Percentiles rank a stretch among this genome's conserved stretches.
Evolutionary conservation across 2,888 invertebrate species (phyloP).

Genomic region (Protophormia terraenovae): DNA sequence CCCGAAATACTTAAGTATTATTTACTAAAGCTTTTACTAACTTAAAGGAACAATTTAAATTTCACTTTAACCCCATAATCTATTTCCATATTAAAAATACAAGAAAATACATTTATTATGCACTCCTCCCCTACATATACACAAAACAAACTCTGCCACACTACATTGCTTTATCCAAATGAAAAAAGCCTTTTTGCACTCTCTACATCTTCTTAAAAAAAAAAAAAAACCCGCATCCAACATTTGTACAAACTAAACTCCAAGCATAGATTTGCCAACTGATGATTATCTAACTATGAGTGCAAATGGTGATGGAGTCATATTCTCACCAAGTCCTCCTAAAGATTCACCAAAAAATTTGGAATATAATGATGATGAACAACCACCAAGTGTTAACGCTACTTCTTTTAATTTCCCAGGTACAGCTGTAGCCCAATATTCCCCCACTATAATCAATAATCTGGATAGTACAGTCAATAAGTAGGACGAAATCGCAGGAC

Average conservation of each 20-base stretch:
- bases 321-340: constrained; percentile 80
- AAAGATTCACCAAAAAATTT: constrained; percentile 70
- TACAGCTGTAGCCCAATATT: constrained; percentile 72
- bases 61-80: constrained; percentile 25
- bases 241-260: constrained; percentile 39
- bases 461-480: constrained; percentile 77
- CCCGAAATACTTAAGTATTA: constrained; percentile 79
- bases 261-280: constrained; percentile 73
- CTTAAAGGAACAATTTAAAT: background rate
- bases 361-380: constrained; percentile 71
- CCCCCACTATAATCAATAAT: constrained; percentile 80
- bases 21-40: constrained; percentile 12
- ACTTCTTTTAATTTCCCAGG: constrained; percentile 75
- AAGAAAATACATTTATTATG: constrained; percentile 1
- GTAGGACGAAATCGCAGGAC: no score
- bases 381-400: constrained; percentile 70
- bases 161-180: constrained; percentile 17
- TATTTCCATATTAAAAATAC: constrained; percentile 19
- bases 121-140: constrained; percentile 12
- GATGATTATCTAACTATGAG: constrained; percentile 80
- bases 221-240: constrained; percentile 44
- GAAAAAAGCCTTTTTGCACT: background rate
- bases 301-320: constrained; percentile 77
- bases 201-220: no score
- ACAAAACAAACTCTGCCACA: no score